Evolutionary conservation across 53 echinoderm and acorn worm genomes (phyloP).

Genomic region (Actinopyga echinites): DNA sequence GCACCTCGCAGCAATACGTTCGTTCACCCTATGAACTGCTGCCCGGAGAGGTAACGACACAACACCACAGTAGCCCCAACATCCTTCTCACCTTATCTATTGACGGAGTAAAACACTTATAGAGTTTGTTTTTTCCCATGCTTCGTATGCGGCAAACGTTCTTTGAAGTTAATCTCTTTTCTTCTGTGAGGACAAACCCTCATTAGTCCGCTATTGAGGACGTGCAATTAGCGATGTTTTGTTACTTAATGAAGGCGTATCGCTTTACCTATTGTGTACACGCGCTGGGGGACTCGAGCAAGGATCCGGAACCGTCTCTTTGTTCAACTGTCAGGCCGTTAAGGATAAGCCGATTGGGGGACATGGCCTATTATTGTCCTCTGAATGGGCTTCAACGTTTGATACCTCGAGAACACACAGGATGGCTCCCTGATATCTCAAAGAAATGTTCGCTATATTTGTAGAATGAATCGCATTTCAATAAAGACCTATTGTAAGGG

Average conservation of each 20-base stretch:
- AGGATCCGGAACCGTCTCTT: neutral
- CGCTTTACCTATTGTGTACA: constrained; percentile 24
- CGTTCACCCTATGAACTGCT: too few species aligned
- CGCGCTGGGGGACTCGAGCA: constrained; percentile 32
- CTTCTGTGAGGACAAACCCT: neutral
- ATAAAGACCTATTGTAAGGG: neutral
- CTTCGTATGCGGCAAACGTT: neutral
- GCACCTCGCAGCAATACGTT: too few species aligned
- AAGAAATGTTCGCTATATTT: constrained; percentile 25
- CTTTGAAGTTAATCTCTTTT: constrained; percentile 27
- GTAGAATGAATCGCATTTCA: constrained; percentile 1
- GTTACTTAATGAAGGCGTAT: constrained; percentile 36
- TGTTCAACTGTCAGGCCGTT: neutral
- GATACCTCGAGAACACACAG: constrained; percentile 12
- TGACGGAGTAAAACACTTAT: too few species aligned
- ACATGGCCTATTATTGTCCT: constrained; percentile 3
- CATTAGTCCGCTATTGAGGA: constrained; percentile 22
- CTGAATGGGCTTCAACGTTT: neutral
- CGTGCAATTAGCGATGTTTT: constrained; percentile 28
- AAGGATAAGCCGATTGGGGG: constrained; percentile 1
- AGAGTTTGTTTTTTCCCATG: constrained; percentile 12
- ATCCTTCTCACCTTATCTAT: too few species aligned
- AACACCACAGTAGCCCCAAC: too few species aligned
- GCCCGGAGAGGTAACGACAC: too few species aligned
- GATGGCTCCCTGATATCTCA: constrained; percentile 9